These are phyloP conservation scores for Urocitellus parryii DNA, from an alignment of 2,113 vertebrate species.

Conservation along the genomic window DNA sequence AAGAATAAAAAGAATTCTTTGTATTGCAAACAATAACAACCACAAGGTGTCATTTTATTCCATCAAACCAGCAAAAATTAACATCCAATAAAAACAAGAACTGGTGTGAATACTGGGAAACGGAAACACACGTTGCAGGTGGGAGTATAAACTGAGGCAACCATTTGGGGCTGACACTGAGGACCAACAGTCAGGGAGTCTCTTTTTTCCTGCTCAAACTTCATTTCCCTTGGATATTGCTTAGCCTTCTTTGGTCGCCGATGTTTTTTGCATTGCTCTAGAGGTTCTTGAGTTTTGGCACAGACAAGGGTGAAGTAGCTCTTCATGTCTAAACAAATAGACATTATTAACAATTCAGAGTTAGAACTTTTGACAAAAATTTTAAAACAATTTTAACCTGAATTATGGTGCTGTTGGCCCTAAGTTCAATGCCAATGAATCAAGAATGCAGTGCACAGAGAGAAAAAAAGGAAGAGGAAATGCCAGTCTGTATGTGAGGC, in stretches of 20 bases:
- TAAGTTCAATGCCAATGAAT: neutral
- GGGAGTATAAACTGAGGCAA: neutral
- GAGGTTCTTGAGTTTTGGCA: neutral
- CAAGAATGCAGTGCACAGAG: neutral
- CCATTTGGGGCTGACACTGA: neutral
- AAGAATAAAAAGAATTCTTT: neutral
- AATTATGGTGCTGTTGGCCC: neutral
- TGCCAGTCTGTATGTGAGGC: neutral
- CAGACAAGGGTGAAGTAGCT: neutral
- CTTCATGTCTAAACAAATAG: neutral
- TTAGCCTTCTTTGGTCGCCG: neutral
- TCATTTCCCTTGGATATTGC: neutral
- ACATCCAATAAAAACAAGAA: neutral
- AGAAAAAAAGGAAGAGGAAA: neutral
- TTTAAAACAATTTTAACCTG: neutral
- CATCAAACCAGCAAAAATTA: neutral
- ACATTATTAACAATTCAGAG: neutral
- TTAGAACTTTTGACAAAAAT: neutral
- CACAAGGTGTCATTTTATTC: constrained; percentile 18
- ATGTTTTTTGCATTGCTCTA: neutral
- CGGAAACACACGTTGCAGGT: neutral
- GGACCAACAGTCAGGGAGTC: neutral
- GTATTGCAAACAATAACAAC: neutral
- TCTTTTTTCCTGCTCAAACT: neutral
- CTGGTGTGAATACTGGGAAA: neutral